These are phyloP conservation scores for Thamnophis sirtalis DNA, from an alignment of 2,113 vertebrate genomes.

Conservation along the genomic window DNA sequence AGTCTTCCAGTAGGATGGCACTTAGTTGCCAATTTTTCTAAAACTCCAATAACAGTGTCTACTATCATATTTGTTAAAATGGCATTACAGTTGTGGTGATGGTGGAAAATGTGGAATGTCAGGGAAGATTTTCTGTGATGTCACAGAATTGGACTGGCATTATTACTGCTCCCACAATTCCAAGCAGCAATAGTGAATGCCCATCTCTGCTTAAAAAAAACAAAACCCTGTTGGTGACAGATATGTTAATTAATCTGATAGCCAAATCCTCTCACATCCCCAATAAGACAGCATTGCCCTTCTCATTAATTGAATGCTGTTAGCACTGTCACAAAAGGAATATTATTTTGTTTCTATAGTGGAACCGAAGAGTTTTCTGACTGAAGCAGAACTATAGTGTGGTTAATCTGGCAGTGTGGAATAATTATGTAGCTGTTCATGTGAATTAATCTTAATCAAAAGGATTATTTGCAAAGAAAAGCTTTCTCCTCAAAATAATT, in stretches of 20 bases:
- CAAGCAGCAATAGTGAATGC: background rate
- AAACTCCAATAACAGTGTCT: background rate
- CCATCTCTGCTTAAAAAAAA: background rate
- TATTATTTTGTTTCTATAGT: background rate
- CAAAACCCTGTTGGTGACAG: background rate
- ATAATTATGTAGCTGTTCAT: constrained; percentile 19
- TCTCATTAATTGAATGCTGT: background rate
- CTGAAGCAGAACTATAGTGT: background rate
- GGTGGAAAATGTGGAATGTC: background rate
- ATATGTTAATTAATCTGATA: background rate
- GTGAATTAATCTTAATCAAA: constrained; percentile 13
- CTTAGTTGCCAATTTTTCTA: background rate
- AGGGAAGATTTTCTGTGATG: background rate
- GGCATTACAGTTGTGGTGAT: background rate
- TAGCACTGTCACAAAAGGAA: background rate
- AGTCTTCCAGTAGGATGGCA: background rate
- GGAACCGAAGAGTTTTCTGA: background rate
- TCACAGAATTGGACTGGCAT: background rate
- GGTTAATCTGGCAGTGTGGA: constrained; percentile 15
- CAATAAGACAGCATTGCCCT: background rate
- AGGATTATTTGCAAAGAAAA: constrained; percentile 61
- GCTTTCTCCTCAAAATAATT: constrained; percentile 77
- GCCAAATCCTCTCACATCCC: background rate
- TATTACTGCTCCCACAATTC: background rate
- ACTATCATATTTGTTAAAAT: background rate